phyloP scores from a whole-genome alignment of 2,888 invertebrate species.

The Polia nebulosa region DNA sequence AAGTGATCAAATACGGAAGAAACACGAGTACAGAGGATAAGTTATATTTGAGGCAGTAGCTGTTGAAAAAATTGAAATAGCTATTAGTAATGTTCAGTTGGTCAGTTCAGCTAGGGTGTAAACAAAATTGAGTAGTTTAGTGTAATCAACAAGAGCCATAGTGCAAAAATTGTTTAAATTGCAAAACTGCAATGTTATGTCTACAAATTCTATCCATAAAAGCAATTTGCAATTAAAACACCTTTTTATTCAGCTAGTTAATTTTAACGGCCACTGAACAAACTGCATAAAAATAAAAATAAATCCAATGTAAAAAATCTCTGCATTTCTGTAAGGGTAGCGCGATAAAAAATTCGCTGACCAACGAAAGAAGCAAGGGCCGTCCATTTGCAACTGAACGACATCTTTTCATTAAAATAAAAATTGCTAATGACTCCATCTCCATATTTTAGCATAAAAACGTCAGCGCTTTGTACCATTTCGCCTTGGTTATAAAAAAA shows the following conservation, averaged over 20 bases:
- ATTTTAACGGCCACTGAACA: conserved; percentile 41
- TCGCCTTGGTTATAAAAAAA: conserved; percentile 77
- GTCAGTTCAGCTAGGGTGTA: too few relatives aligned
- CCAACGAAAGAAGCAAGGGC: conserved; percentile 74
- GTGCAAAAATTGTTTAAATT: neutral
- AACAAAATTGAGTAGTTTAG: neutral
- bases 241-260: conserved; percentile 39
- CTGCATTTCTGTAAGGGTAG: conserved; percentile 69
- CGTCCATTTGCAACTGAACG: conserved; percentile 71
- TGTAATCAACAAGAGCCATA: neutral
- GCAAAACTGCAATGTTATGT: conserved; percentile 21
- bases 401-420: conserved; percentile 87
- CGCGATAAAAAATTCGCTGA: conserved; percentile 83
- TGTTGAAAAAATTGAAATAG: neutral
- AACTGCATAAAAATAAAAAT: conserved; percentile 61
- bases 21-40: too few relatives aligned
- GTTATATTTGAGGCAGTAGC: neutral
- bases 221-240: conserved; percentile 51
- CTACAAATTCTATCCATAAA: conserved; percentile 35
- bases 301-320: conserved; percentile 64
- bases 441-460: conserved; percentile 90
- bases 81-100: too few relatives aligned
- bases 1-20: neutral
- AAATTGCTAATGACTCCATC: conserved; percentile 89
- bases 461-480: conserved; percentile 83